Evolutionary conservation across 35 echinoderm and acorn worm genomes (phyloP).

Genomic region (Heliocidaris tuberculata): DNA sequence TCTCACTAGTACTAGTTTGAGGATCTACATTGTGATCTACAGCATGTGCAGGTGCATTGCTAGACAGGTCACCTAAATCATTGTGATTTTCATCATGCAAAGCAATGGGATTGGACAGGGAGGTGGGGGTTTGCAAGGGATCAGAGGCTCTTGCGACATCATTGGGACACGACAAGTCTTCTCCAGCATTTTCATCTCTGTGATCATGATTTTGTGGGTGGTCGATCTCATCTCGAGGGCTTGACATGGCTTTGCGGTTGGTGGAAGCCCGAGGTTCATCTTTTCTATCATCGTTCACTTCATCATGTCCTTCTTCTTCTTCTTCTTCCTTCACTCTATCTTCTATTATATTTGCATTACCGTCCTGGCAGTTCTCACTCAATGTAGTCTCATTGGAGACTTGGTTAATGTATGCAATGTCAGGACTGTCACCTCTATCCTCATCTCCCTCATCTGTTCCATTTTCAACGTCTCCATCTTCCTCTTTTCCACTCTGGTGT

Average conservation of each 20-base stretch:
- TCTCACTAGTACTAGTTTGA: not conserved
- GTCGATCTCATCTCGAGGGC: not conserved
- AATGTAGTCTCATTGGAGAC: not conserved
- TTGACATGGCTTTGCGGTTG: not conserved
- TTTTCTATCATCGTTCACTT: not conserved
- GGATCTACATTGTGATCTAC: constrained; percentile 1
- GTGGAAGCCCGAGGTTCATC: not conserved
- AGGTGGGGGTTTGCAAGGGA: not conserved
- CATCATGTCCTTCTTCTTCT: not conserved
- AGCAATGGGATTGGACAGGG: constrained; percentile 8
- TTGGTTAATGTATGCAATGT: not conserved
- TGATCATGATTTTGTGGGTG: not conserved
- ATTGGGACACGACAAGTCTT: not conserved
- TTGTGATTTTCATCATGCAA: constrained; percentile 37
- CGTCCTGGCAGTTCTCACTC: not conserved
- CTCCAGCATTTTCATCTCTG: not conserved
- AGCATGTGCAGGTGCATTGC: not conserved
- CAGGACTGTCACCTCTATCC: not conserved
- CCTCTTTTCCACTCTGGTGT: not conserved
- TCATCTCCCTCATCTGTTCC: not conserved
- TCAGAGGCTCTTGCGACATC: not conserved
- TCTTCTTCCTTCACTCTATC: not conserved
- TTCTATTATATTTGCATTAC: not conserved
- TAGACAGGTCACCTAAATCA: not conserved
- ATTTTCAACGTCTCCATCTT: not conserved